Evolutionary conservation across 1,140 invertebrate species (phyloP).

Genomic region (Cotesia chilonis): DNA sequence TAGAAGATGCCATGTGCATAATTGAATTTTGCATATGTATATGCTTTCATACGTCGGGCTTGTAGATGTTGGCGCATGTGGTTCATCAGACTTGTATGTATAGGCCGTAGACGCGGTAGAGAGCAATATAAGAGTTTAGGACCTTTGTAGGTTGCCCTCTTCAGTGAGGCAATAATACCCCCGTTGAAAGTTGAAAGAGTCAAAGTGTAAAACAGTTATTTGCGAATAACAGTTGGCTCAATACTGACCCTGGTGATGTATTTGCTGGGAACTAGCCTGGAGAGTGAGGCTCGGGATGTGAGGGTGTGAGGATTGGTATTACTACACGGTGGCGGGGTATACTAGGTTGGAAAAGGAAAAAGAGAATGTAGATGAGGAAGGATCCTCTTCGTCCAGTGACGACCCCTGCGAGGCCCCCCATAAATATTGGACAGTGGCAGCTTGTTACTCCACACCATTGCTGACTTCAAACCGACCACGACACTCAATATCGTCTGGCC

Average conservation of each 20-base stretch:
- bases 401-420: slow-evolving; percentile 56
- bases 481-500: slow-evolving; percentile 45
- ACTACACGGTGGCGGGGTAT: background rate
- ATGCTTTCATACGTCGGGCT: too few species aligned
- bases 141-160: slow-evolving; percentile 14
- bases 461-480: slow-evolving; percentile 58
- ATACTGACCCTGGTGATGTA: background rate
- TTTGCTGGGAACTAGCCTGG: slow-evolving; percentile 24
- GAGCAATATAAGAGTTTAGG: slow-evolving; percentile 16
- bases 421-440: slow-evolving; percentile 63
- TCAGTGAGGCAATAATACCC: slow-evolving; percentile 2
- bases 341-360: slow-evolving; percentile 9
- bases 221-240: slow-evolving; percentile 32
- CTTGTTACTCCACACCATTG: slow-evolving; percentile 60
- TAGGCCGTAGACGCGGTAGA: background rate
- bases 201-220: slow-evolving; percentile 51
- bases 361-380: slow-evolving; percentile 20
- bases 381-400: slow-evolving; percentile 16
- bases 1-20: slow-evolving; percentile 13
- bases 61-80: too few species aligned
- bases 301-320: background rate
- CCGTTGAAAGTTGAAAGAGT: slow-evolving; percentile 25
- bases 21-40: slow-evolving; percentile 28
- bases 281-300: too few species aligned
- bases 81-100: too few species aligned